phyloP scores from a whole-genome alignment of 2,888 invertebrate species.

The Nemoura dubitans region DNA sequence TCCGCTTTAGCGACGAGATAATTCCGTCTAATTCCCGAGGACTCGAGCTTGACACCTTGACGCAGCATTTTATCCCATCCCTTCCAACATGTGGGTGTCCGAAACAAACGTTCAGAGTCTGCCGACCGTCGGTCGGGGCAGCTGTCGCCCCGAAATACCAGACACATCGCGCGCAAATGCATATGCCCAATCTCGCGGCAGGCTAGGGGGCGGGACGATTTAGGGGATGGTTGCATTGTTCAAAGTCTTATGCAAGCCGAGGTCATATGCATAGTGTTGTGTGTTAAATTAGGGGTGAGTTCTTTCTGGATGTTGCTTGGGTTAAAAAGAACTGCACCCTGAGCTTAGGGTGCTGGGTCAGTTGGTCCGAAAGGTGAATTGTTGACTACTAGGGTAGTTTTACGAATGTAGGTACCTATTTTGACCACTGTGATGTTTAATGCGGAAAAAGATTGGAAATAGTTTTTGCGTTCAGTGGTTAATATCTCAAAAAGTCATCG shows the following conservation, averaged over 20 bases:
- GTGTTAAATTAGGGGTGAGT: conserved; percentile 33
- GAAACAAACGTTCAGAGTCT: not conserved
- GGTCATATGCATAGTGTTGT: conserved; percentile 25
- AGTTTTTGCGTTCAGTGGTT: too few species aligned
- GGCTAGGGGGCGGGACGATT: not conserved
- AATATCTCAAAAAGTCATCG: too few species aligned
- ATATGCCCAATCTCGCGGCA: conserved; percentile 12
- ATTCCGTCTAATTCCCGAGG: not conserved
- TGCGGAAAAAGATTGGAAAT: too few species aligned
- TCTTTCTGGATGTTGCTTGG: not conserved
- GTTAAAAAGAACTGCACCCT: conserved; percentile 34
- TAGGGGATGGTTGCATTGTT: conserved; percentile 32
- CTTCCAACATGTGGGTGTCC: not conserved
- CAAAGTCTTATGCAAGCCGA: not conserved
- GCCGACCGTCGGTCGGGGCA: not conserved
- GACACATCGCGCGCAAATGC: not conserved
- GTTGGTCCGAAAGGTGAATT: not conserved
- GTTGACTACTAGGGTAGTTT: too few species aligned
- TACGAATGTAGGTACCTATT: too few species aligned
- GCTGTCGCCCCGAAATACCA: not conserved
- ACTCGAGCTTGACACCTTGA: not conserved
- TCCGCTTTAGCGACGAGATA: not conserved
- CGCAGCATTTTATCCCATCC: not conserved
- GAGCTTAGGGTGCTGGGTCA: not conserved
- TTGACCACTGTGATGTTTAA: too few species aligned